Evolutionary conservation across 2,113 vertebrate genomes (phyloP).

Genomic region (Pandion haliaetus): DNA sequence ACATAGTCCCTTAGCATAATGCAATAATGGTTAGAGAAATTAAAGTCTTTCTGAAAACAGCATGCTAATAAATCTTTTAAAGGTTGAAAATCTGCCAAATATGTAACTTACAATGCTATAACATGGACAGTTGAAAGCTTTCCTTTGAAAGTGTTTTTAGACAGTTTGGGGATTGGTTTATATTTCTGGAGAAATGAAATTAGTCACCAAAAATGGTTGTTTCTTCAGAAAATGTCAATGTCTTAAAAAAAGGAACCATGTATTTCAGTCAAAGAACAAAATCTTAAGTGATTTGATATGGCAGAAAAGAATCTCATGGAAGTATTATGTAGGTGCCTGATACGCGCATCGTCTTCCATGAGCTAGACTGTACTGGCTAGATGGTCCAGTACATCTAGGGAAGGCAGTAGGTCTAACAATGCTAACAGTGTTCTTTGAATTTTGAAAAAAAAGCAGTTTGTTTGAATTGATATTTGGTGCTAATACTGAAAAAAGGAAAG

Average conservation of each 20-base stretch:
- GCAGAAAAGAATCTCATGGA: neutral
- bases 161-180: neutral
- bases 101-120: neutral
- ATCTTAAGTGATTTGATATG: neutral
- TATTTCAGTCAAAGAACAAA: neutral
- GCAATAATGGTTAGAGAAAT: neutral
- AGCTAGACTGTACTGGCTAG: neutral
- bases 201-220: neutral
- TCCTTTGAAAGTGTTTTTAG: neutral
- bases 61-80: neutral
- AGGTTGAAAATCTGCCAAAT: neutral
- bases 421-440: neutral
- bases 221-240: neutral
- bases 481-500: neutral
- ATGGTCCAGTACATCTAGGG: neutral
- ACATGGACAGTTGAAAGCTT: neutral
- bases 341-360: neutral
- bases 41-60: neutral
- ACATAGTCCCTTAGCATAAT: neutral
- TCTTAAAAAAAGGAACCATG: neutral
- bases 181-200: neutral
- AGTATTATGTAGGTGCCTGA: neutral
- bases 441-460: neutral
- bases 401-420: neutral
- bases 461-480: neutral